Conservation (phyloP, 2,888 invertebrate genomes). For the Parnassius orleans region DNA sequence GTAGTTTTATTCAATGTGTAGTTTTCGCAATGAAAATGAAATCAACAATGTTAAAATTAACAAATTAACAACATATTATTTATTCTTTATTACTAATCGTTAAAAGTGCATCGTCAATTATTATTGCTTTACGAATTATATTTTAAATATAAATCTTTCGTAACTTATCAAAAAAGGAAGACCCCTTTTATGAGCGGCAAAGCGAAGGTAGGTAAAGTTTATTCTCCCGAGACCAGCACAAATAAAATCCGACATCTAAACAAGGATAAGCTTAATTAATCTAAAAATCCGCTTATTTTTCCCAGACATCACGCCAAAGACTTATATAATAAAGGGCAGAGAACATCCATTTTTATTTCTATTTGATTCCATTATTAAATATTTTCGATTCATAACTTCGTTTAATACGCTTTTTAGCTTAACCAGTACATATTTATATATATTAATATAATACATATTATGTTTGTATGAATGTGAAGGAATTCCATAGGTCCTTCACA, state of each 20-base stretch:
- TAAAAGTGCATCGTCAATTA: background rate
- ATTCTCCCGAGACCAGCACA: conserved; percentile 40
- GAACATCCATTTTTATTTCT: conserved; percentile 11
- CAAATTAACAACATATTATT: no score
- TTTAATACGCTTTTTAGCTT: no score
- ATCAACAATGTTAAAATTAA: no score
- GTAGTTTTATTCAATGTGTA: no score
- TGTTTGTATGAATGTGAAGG: no score
- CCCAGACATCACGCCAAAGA: conserved; percentile 20
- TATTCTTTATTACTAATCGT: no score
- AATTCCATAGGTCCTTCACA: no score
- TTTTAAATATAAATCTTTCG: background rate
- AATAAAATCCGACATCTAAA: conserved; percentile 51
- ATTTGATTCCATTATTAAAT: conserved; percentile 11
- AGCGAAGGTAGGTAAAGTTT: conserved; percentile 37
- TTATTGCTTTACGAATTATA: background rate
- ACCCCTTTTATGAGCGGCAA: conserved; percentile 23
- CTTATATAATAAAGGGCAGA: conserved; percentile 15
- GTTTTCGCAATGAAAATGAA: no score
- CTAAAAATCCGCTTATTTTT: conserved; percentile 43
- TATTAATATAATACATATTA: no score
- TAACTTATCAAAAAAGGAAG: background rate
- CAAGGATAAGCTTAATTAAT: conserved; percentile 56
- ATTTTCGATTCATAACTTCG: no score
- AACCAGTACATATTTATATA: no score